These are phyloP conservation scores for Triplophysa rosa DNA, from an alignment of 2,113 vertebrate species.

Conservation along the genomic window DNA sequence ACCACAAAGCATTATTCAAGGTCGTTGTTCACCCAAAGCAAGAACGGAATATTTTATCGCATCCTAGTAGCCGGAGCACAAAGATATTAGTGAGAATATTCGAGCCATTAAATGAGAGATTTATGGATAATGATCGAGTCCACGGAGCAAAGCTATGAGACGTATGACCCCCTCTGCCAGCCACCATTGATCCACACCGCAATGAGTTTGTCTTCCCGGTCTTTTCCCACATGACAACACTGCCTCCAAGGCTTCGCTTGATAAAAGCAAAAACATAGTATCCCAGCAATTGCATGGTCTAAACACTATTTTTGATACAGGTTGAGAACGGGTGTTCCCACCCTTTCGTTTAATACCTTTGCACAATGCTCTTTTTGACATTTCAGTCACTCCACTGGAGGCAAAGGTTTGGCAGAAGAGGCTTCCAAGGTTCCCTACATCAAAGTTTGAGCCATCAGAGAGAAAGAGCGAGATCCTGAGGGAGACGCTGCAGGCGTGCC, in stretches of 20 bases:
- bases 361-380: constrained; percentile 26
- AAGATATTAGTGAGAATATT: constrained; percentile 20
- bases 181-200: constrained; percentile 10
- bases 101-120: constrained; percentile 32
- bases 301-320: background rate
- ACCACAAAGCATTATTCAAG: constrained; percentile 46
- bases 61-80: background rate
- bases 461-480: constrained; percentile 36
- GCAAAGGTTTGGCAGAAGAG: constrained; percentile 45
- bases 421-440: constrained; percentile 51
- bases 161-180: constrained; percentile 36
- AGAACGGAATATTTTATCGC: constrained; percentile 34
- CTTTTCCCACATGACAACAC: constrained; percentile 5
- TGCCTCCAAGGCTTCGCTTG: background rate
- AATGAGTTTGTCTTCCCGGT: constrained; percentile 30
- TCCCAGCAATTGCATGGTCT: background rate
- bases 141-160: constrained; percentile 22
- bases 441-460: constrained; percentile 53
- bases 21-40: constrained; percentile 38
- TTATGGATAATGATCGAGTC: constrained; percentile 20
- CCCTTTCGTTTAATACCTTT: constrained; percentile 26
- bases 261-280: constrained; percentile 2
- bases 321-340: constrained; percentile 16
- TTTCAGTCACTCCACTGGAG: constrained; percentile 42
- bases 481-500: constrained; percentile 40